Evolutionary conservation across 2,113 vertebrate species (phyloP).

Genomic region (Potamarius usumacintae): DNA sequence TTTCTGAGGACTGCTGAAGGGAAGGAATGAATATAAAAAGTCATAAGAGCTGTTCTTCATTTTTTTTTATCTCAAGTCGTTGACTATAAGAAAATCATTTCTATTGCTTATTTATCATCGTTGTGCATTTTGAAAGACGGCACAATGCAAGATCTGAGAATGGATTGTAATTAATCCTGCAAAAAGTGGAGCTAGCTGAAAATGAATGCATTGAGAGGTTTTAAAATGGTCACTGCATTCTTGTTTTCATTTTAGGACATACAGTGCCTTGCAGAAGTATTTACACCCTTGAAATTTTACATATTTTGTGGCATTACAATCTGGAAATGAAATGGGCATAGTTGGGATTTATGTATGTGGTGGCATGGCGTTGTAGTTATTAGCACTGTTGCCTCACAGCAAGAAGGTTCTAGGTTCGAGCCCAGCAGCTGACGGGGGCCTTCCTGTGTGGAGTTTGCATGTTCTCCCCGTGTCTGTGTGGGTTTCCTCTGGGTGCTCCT

Average conservation of each 20-base stretch:
- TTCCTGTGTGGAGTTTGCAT: too few relatives aligned
- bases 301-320: background rate
- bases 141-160: background rate
- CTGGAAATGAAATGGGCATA: background rate
- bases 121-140: slow-evolving; percentile 5
- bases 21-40: slow-evolving; percentile 51
- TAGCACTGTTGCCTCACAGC: too few relatives aligned
- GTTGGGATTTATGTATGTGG: background rate
- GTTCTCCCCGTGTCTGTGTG: too few relatives aligned
- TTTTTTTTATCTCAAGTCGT: slow-evolving; percentile 36
- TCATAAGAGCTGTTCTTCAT: slow-evolving; percentile 44
- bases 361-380: too few relatives aligned
- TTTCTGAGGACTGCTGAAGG: slow-evolving; percentile 53
- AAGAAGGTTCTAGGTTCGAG: too few relatives aligned
- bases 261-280: background rate
- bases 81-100: slow-evolving; percentile 36
- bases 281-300: background rate
- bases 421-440: too few relatives aligned
- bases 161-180: background rate
- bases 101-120: background rate
- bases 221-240: background rate
- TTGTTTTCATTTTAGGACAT: background rate
- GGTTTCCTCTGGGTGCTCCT: too few relatives aligned
- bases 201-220: background rate
- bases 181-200: background rate